A percentile compares a stretch with the other conserved stretches of the same genome.
Conservation (phyloP, 23 tunicate genomes). For the Styela plicata region DNA sequence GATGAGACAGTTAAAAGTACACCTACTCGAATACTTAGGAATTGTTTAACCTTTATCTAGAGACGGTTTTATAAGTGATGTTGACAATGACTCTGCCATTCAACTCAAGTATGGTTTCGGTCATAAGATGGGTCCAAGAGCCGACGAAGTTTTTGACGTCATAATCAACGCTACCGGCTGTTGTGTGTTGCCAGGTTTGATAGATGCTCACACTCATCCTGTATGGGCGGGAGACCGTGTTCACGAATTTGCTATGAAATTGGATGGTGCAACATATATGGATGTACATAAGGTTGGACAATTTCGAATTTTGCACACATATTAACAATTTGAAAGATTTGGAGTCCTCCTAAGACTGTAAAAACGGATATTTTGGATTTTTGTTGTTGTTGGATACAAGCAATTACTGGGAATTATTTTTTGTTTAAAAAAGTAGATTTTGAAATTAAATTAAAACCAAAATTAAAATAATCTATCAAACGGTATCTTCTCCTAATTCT, state of each 20-base stretch:
- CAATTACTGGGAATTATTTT: no score
- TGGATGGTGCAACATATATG: slow-evolving; percentile 94
- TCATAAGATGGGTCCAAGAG: background rate
- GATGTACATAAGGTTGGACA: slow-evolving; percentile 79
- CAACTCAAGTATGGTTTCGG: slow-evolving; percentile 13
- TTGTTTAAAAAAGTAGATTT: no score
- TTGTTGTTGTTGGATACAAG: no score
- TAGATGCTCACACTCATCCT: slow-evolving; percentile 96
- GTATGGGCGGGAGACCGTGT: slow-evolving; percentile 97
- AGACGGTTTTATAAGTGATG: slow-evolving; percentile 52
- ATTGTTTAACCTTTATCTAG: slow-evolving; percentile 18
- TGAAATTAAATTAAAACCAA: no score
- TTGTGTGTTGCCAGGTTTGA: slow-evolving; percentile 86
- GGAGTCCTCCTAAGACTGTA: no score
- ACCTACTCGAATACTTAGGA: background rate
- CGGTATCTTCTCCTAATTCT: no score
- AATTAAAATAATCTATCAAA: no score
- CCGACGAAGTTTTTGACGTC: slow-evolving; percentile 35
- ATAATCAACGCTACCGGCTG: slow-evolving; percentile 74
- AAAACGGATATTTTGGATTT: no score
- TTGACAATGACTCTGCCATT: slow-evolving; percentile 34
- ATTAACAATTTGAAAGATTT: no score
- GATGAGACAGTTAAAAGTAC: no score
- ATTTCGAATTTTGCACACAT: no score
- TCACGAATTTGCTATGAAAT: slow-evolving; percentile 93